Evolutionary conservation across 1,140 invertebrate genomes (phyloP).

Genomic region (Ericerus pela): DNA sequence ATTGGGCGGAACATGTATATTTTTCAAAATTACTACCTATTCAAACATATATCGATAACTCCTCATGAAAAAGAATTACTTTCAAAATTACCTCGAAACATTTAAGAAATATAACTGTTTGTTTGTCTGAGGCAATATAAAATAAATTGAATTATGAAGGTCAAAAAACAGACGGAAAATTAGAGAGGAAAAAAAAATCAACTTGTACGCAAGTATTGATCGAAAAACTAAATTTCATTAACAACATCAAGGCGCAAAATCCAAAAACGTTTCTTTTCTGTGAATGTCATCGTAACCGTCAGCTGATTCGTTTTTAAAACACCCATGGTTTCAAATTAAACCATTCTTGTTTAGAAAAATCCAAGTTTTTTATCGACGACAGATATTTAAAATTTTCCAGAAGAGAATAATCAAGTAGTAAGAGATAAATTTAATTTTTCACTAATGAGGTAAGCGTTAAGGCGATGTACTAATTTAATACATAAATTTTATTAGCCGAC

Average conservation of each 20-base stretch:
- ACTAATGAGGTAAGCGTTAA: too few relatives aligned
- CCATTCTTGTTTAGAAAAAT: neutral
- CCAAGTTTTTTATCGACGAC: neutral
- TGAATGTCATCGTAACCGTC: neutral
- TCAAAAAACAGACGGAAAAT: neutral
- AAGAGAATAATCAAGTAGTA: neutral
- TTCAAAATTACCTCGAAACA: neutral
- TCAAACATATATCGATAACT: neutral
- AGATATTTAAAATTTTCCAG: neutral
- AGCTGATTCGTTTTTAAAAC: neutral
- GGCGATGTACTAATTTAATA: too few relatives aligned
- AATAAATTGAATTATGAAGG: neutral
- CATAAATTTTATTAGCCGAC: too few relatives aligned
- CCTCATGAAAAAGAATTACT: neutral
- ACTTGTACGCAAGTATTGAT: conserved; percentile 1
- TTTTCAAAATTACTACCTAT: neutral
- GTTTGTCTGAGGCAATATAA: neutral
- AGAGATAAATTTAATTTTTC: too few relatives aligned
- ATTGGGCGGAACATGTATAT: neutral
- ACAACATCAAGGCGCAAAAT: neutral
- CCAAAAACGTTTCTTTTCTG: neutral
- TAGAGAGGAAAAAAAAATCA: neutral
- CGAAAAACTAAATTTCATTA: neutral
- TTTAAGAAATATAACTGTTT: neutral
- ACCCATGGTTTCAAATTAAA: neutral